Conservation (phyloP, 2,797 vertebrate species). For the Hippopotamyrus pictus region DNA sequence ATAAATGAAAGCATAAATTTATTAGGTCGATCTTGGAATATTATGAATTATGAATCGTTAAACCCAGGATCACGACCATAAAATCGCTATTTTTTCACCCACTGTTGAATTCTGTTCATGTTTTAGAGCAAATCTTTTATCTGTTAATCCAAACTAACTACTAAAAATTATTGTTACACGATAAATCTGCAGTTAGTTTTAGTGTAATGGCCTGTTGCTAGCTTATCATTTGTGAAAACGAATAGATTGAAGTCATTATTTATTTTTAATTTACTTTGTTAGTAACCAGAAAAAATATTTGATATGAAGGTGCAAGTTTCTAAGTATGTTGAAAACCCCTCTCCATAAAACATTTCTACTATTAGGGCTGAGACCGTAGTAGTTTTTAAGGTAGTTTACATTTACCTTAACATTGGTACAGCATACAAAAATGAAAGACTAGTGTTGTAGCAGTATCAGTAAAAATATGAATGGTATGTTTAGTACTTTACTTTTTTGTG, state of each 20-base stretch:
- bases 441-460: neutral
- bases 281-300: no score
- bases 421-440: neutral
- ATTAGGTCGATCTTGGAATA: neutral
- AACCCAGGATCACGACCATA: neutral
- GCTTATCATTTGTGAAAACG: neutral
- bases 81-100: neutral
- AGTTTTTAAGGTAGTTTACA: neutral
- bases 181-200: neutral
- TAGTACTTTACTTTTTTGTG: neutral
- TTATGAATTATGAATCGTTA: neutral
- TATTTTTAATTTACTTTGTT: neutral
- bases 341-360: no score
- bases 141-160: no score
- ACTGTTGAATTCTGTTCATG: neutral
- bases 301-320: no score
- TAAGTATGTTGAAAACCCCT: neutral
- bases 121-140: no score
- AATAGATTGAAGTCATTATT: neutral
- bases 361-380: neutral
- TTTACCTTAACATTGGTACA: neutral
- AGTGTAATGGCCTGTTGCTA: neutral
- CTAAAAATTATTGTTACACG: neutral
- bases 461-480: neutral
- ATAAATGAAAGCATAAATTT: neutral